phyloP scores from a whole-genome alignment of 2,888 invertebrate species.

The Drosophila stalkeri region DNA sequence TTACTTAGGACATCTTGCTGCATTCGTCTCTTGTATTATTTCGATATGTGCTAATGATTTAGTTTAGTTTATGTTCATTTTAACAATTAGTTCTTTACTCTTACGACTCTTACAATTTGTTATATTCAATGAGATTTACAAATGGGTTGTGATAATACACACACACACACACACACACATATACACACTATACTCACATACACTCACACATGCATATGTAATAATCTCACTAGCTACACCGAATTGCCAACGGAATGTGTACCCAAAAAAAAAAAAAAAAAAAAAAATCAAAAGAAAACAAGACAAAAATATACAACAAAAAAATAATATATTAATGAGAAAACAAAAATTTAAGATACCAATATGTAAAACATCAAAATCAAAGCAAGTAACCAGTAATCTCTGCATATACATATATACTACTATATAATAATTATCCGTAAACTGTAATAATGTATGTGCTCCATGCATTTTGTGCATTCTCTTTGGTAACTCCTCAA shows the following conservation, averaged over 20 bases:
- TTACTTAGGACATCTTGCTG: constrained; percentile 72
- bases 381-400: constrained; percentile 70
- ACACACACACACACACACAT: constrained; percentile 10
- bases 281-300: neutral
- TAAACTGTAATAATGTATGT: constrained; percentile 59
- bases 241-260: constrained; percentile 65
- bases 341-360: constrained; percentile 26
- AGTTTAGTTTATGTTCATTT: constrained; percentile 64
- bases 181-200: constrained; percentile 7
- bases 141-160: constrained; percentile 45
- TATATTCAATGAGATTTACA: constrained; percentile 53
- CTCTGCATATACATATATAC: constrained; percentile 30
- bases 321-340: neutral
- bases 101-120: constrained; percentile 23
- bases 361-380: constrained; percentile 69
- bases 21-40: constrained; percentile 70
- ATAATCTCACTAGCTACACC: constrained; percentile 41
- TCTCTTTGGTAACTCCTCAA: constrained; percentile 47
- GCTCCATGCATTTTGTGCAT: constrained; percentile 78
- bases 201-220: constrained; percentile 42
- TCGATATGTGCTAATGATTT: constrained; percentile 62
- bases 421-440: constrained; percentile 42
- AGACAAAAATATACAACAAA: neutral
- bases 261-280: constrained; percentile 18
- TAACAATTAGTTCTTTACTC: constrained; percentile 40